Conservation (phyloP, 2,888 invertebrate genomes). For the Hybos culiciformis region DNA sequence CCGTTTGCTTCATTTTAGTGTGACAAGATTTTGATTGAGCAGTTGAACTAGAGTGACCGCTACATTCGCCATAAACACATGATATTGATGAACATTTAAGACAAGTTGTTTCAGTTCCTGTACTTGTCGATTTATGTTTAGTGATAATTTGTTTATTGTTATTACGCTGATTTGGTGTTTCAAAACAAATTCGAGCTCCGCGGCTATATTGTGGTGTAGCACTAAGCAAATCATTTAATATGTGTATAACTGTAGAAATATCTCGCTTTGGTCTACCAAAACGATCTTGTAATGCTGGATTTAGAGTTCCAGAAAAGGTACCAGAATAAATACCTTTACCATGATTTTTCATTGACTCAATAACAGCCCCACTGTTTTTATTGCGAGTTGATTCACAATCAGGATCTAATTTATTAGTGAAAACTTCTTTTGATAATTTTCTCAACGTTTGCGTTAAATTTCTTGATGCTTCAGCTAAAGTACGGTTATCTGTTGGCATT, state of each 20-base stretch:
- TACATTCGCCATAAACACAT: no score
- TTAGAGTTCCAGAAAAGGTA: constrained; percentile 88
- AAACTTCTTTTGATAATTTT: constrained; percentile 78
- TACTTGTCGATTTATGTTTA: no score
- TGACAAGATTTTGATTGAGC: no score
- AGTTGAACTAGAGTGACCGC: no score
- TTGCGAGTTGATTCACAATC: constrained; percentile 39
- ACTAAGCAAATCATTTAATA: constrained; percentile 83
- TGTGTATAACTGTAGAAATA: constrained; percentile 90
- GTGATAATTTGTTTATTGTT: no score
- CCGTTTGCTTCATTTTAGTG: no score
- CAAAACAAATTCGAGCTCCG: no score
- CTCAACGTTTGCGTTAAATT: constrained; percentile 84
- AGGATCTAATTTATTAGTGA: constrained; percentile 49
- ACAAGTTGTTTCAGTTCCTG: no score
- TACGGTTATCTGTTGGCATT: constrained; percentile 56
- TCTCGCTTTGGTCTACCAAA: constrained; percentile 85
- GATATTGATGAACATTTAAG: no score
- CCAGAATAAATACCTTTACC: constrained; percentile 93
- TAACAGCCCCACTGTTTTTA: constrained; percentile 56
- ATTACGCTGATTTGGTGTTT: no score
- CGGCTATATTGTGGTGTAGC: constrained; percentile 60
- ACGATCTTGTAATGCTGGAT: constrained; percentile 84
- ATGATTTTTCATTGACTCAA: constrained; percentile 85
- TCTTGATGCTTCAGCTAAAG: constrained; percentile 77